Conservation (phyloP, 2,797 vertebrate species). For the Melanotaenia pygmaea region DNA sequence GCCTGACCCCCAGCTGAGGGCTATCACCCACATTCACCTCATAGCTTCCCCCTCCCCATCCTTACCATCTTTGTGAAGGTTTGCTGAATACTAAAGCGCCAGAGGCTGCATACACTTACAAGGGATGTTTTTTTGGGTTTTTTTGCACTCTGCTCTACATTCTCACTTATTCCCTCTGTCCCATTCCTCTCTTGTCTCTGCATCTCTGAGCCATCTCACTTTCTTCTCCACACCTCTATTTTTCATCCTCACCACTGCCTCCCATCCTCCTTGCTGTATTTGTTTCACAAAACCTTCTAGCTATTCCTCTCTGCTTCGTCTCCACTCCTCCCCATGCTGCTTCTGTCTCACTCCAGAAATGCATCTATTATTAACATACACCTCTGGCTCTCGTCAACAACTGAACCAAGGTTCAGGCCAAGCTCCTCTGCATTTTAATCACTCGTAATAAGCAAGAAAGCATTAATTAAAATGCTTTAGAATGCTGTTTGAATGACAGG, state of each 20-base stretch:
- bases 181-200: slow-evolving; percentile 40
- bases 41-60: background rate
- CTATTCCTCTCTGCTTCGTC: slow-evolving; percentile 33
- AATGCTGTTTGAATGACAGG: slow-evolving; percentile 58
- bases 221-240: slow-evolving; percentile 35
- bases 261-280: slow-evolving; percentile 42
- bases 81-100: slow-evolving; percentile 65
- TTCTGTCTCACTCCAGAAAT: slow-evolving; percentile 55
- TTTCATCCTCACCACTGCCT: slow-evolving; percentile 53
- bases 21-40: slow-evolving; percentile 36
- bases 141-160: slow-evolving; percentile 41
- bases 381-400: slow-evolving; percentile 71
- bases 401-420: slow-evolving; percentile 61
- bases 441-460: slow-evolving; percentile 71
- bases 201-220: slow-evolving; percentile 20
- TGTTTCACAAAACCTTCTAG: slow-evolving; percentile 72
- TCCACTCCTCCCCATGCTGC: slow-evolving; percentile 25
- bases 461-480: slow-evolving; percentile 43
- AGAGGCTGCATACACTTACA: slow-evolving; percentile 59
- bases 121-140: slow-evolving; percentile 59
- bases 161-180: slow-evolving; percentile 33
- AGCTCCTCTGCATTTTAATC: slow-evolving; percentile 76
- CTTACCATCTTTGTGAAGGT: slow-evolving; percentile 51
- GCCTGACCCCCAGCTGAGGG: slow-evolving; percentile 53
- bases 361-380: slow-evolving; percentile 82